Evolutionary conservation across 1,140 invertebrate species (phyloP).

Genomic region (Brachystomella parvula): DNA sequence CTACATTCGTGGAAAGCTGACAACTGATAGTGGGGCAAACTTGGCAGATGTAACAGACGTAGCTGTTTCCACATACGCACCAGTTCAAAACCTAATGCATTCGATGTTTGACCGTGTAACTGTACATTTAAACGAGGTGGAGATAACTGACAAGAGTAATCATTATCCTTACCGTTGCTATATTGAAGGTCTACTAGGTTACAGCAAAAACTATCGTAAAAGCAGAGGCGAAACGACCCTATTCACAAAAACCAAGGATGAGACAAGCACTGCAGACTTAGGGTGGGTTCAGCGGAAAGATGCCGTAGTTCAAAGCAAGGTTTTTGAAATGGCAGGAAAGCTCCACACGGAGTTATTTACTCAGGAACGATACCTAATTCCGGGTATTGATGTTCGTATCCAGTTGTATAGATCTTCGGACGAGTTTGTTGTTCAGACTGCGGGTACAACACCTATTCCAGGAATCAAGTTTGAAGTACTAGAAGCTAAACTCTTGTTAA

Average conservation of each 20-base stretch:
- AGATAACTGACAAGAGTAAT: background rate
- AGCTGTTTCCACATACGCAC: background rate
- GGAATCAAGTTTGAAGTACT: constrained; percentile 15
- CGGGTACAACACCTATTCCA: background rate
- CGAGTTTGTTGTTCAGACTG: constrained; percentile 13
- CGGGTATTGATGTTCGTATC: constrained; percentile 29
- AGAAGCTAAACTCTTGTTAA: constrained; percentile 26
- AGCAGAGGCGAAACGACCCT: constrained; percentile 12
- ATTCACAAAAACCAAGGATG: constrained; percentile 32
- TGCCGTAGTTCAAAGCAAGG: constrained; percentile 30
- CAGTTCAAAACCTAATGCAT: constrained; percentile 12
- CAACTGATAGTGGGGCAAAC: background rate
- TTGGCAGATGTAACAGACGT: background rate
- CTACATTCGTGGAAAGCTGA: background rate
- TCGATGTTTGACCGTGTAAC: background rate
- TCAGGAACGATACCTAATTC: constrained; percentile 26
- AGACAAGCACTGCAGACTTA: constrained; percentile 34
- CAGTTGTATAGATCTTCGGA: constrained; percentile 8
- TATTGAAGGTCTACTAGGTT: constrained; percentile 5
- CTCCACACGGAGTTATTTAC: constrained; percentile 27
- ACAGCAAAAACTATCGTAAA: background rate
- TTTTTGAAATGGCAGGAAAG: constrained; percentile 37
- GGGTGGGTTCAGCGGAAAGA: constrained; percentile 38
- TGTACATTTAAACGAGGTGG: constrained; percentile 8
- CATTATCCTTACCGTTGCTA: constrained; percentile 4